These are phyloP conservation scores for Aphelenchoides besseyi DNA, from an alignment of 1,140 invertebrate genomes.

Conservation along the genomic window DNA sequence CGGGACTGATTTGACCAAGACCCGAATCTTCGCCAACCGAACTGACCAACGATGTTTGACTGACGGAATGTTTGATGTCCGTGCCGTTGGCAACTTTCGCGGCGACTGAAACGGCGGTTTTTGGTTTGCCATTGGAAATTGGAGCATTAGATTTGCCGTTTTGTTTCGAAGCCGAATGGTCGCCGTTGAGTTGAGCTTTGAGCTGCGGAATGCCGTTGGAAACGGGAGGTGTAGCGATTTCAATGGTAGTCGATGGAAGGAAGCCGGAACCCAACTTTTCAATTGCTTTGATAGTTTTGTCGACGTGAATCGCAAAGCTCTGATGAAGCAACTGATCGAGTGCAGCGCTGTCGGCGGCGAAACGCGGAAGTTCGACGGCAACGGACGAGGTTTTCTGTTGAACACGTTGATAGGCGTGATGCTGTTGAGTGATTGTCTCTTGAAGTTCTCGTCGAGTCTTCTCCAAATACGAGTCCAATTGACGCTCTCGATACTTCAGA, in stretches of 20 bases:
- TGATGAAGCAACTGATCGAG: neutral
- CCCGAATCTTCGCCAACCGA: conserved; percentile 55
- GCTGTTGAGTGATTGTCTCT: neutral
- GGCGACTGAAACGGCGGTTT: neutral
- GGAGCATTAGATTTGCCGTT: neutral
- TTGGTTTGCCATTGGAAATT: conserved; percentile 14
- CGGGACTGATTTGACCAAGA: conserved; percentile 47
- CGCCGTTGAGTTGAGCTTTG: neutral
- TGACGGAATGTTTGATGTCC: conserved; percentile 49
- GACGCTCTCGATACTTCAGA: conserved; percentile 33
- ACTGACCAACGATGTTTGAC: conserved; percentile 53
- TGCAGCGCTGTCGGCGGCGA: neutral
- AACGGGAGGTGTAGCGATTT: neutral
- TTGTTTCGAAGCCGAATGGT: neutral
- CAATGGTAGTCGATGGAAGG: neutral
- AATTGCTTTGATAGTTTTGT: neutral
- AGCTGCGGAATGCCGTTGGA: neutral
- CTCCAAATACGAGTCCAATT: conserved; percentile 24
- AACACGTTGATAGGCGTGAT: neutral
- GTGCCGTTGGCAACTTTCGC: conserved; percentile 14
- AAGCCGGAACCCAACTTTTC: conserved; percentile 13
- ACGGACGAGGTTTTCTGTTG: neutral
- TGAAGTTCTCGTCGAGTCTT: conserved; percentile 11
- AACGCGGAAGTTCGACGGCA: neutral
- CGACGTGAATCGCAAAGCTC: neutral